These are phyloP conservation scores for Todiramphus chloris DNA, from an alignment of 2,113 vertebrate genomes.

Conservation along the genomic window DNA sequence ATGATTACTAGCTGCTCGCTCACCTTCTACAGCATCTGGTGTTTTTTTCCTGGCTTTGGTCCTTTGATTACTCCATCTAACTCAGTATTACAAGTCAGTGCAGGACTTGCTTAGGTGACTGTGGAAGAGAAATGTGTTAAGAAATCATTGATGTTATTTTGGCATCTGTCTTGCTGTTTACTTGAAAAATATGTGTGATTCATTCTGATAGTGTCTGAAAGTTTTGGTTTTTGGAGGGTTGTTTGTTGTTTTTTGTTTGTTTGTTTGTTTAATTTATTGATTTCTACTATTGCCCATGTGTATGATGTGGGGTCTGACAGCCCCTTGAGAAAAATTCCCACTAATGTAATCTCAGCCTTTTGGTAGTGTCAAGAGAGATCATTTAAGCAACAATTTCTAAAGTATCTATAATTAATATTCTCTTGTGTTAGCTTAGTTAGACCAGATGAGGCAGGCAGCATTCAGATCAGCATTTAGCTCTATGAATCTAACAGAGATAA, in stretches of 20 bases:
- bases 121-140: background rate
- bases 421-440: background rate
- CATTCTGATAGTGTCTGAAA: background rate
- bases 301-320: background rate
- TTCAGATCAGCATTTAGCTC: background rate
- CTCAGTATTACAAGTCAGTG: background rate
- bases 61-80: background rate
- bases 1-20: constrained; percentile 33
- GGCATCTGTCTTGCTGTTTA: background rate
- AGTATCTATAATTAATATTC: background rate
- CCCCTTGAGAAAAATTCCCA: background rate
- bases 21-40: constrained; percentile 44
- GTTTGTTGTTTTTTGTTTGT: background rate
- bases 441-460: background rate
- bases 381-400: background rate
- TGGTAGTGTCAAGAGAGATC: background rate
- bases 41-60: constrained; percentile 11
- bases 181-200: background rate
- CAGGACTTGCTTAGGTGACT: background rate
- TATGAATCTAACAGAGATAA: background rate
- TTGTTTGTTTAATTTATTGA: background rate
- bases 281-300: background rate
- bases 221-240: background rate
- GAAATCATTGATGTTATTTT: background rate
- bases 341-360: background rate